phyloP scores from a whole-genome alignment of 1,140 invertebrate genomes.

The Tribolium madens region DNA sequence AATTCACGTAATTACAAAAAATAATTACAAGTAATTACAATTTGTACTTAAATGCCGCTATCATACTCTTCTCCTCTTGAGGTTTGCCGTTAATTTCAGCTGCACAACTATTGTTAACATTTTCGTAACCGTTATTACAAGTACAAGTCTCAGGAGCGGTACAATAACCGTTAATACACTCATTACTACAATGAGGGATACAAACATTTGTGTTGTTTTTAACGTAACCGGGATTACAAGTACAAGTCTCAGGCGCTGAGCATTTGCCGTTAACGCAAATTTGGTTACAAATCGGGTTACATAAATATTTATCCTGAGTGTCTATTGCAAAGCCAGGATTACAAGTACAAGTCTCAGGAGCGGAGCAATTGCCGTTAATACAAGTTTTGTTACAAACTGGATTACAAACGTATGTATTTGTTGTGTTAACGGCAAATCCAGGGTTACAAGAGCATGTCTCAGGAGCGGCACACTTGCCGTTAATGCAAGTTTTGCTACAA shows the following conservation, averaged over 20 bases:
- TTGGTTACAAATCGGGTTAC: not conserved
- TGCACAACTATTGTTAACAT: not conserved
- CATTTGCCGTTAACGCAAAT: conserved; percentile 59
- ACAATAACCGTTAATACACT: conserved; percentile 62
- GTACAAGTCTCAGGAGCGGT: conserved; percentile 53
- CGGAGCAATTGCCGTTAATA: conserved; percentile 63
- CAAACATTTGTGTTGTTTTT: conserved; percentile 61
- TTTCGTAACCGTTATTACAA: conserved; percentile 58
- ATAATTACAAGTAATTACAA: not conserved
- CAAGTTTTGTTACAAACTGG: conserved; percentile 65
- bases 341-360: conserved; percentile 14
- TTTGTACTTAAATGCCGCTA: not conserved
- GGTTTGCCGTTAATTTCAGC: not conserved
- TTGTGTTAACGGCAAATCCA: conserved; percentile 66
- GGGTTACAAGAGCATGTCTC: conserved; percentile 67
- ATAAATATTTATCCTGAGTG: not conserved
- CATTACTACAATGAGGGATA: conserved; percentile 65
- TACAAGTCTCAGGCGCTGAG: conserved; percentile 50
- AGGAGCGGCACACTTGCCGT: conserved; percentile 65
- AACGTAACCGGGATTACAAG: conserved; percentile 59
- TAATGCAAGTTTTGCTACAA: conserved; percentile 58
- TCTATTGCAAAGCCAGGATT: conserved; percentile 54
- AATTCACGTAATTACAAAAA: not conserved
- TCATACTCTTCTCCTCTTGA: not conserved
- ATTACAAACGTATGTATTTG: conserved; percentile 65